Base-by-base conservation (phyloP, 2,113 vertebrate species). In the Semicossyphus pulcher region DNA sequence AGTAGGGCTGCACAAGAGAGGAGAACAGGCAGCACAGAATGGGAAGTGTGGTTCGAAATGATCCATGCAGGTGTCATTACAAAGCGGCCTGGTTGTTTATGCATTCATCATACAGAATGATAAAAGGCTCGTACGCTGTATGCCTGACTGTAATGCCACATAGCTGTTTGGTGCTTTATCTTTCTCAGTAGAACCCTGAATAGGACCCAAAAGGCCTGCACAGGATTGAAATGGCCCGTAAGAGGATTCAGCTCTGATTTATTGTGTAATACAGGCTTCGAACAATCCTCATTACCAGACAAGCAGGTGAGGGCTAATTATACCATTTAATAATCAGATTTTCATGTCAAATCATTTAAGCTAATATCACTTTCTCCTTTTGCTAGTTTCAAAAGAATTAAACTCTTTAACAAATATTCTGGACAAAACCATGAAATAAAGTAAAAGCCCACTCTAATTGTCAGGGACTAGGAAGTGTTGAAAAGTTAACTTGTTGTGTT, bases 81-180 rank as follows among this genome's bases (percentile, higher is more conserved):
- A 59, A 75, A 66, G 82, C 63, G 5, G 63, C 66, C 67, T 18
- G 37, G 32, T 29, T 76, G 62, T 45, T 90, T 63, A 85, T 90
- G 57, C 54, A 84, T 86, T 86, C 72, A 85, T 44, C 57, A 69
- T 9, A 71, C 49, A 69, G 32, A 1, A 15, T 32, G 42, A 75
- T 47, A 12, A 4, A 61, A 41, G 14, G 41, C 34, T 48, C 10
- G 6, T 23, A 12, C 44, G 75, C 44, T 32, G 9, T 14, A 10
- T 16, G 32, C 29, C 34, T 42, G 23, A 36, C 42, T 74, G 36
- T 44, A 52, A 42, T 7, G 41, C 11, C 28, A 37, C 41, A 44
- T 9, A n/a, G 41, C 41, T 20, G 18, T 18, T 44, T 20, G 21
- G 21, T 18, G 67, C n/a, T 69, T 53, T 60, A 44, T n/a, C 18